Evolutionary conservation across 2,113 vertebrate genomes (phyloP).

Genomic region (Danionella cerebrum): DNA sequence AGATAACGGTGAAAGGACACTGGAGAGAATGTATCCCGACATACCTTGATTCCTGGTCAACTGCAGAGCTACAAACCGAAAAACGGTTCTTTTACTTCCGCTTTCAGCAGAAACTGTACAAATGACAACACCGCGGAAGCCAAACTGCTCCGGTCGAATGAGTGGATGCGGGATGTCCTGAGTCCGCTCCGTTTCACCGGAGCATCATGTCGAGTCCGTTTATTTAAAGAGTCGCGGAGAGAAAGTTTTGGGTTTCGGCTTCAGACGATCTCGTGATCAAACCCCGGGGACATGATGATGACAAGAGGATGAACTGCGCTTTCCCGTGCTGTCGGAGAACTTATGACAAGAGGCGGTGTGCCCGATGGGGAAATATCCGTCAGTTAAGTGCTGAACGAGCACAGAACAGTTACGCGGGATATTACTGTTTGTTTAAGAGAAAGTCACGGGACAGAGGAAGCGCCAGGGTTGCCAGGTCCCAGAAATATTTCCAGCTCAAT

Average conservation of each 20-base stretch:
- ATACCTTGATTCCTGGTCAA: neutral
- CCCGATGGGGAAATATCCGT: too few relatives aligned
- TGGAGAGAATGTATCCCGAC: neutral
- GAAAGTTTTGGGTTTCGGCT: neutral
- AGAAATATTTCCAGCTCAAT: too few relatives aligned
- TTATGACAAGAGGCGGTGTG: neutral
- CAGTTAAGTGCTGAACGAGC: too few relatives aligned
- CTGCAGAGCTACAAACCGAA: neutral
- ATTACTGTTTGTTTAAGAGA: neutral
- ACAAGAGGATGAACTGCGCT: neutral
- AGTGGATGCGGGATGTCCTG: neutral
- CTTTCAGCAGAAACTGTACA: neutral
- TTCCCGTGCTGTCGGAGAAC: neutral
- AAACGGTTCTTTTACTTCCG: neutral
- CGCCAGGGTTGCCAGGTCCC: too few relatives aligned
- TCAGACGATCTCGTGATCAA: conserved; percentile 19
- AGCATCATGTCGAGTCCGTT: conserved; percentile 2
- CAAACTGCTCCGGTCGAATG: neutral
- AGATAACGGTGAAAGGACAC: neutral
- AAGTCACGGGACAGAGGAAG: conserved; percentile 52
- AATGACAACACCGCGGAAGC: neutral
- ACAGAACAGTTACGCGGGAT: neutral
- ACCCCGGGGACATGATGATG: neutral
- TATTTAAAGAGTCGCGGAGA: neutral
- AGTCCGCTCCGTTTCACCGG: neutral